Percentiles rank a stretch among this genome's conserved stretches.
These are phyloP conservation scores for Semnornis frantzii DNA, from an alignment of 2,113 vertebrate genomes.

Conservation along the genomic window DNA sequence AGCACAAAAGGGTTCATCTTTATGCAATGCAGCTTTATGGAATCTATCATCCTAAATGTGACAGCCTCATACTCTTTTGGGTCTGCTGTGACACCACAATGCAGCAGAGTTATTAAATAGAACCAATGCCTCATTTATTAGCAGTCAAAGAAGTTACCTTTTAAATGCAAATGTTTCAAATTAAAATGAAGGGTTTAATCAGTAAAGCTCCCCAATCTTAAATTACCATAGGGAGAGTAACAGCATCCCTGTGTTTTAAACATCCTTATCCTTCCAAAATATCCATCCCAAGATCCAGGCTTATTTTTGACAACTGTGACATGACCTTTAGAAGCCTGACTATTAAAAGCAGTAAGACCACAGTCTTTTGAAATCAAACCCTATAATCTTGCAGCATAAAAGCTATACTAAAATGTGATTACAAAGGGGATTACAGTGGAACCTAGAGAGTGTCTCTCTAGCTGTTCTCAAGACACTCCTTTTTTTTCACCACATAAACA, in stretches of 20 bases:
- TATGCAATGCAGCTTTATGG: conserved; percentile 72
- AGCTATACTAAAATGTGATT: conserved; percentile 32
- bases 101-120: conserved; percentile 73
- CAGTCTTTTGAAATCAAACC: conserved; percentile 61
- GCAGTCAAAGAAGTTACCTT: conserved; percentile 56
- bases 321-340: conserved; percentile 27
- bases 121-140: conserved; percentile 69
- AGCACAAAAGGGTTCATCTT: conserved; percentile 76
- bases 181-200: conserved; percentile 66
- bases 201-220: conserved; percentile 39
- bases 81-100: conserved; percentile 74
- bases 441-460: conserved; percentile 20
- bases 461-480: not conserved
- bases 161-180: conserved; percentile 62
- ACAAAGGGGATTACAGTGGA: conserved; percentile 38
- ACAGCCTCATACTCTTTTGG: conserved; percentile 65
- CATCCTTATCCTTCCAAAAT: not conserved
- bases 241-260: conserved; percentile 29
- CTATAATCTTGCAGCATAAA: conserved; percentile 51
- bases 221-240: conserved; percentile 57
- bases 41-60: conserved; percentile 76
- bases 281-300: conserved; percentile 5
- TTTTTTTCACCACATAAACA: conserved; percentile 16
- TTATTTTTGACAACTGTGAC: conserved; percentile 45
- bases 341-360: conserved; percentile 46